Percentiles rank a stretch among this genome's conserved stretches.
phyloP scores from a whole-genome alignment of 2,888 invertebrate genomes.

The Neocrepidodera transversa region DNA sequence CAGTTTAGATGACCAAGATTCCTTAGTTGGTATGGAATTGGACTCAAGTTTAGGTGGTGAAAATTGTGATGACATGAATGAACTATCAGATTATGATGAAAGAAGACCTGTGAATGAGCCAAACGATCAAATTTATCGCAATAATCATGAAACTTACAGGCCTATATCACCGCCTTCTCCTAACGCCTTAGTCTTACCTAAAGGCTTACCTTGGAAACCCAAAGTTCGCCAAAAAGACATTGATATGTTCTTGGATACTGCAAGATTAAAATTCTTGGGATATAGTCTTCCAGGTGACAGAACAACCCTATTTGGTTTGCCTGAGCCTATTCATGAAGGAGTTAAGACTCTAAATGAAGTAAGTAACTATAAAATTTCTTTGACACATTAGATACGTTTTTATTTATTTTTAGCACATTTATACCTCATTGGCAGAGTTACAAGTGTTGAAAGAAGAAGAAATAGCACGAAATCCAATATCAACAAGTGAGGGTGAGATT shows the following conservation, averaged over 20 bases:
- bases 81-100: slow-evolving; percentile 65
- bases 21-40: slow-evolving; percentile 69
- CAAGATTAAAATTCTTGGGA: slow-evolving; percentile 94
- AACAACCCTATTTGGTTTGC: slow-evolving; percentile 90
- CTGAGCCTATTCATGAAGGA: slow-evolving; percentile 96
- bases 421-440: slow-evolving; percentile 89
- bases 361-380: slow-evolving; percentile 28
- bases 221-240: slow-evolving; percentile 97
- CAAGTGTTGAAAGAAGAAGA: slow-evolving; percentile 93
- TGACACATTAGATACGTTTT: neutral
- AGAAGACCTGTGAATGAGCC: slow-evolving; percentile 60
- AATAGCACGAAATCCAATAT: slow-evolving; percentile 89
- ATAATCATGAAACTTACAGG: slow-evolving; percentile 49
- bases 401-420: slow-evolving; percentile 76
- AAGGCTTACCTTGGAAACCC: slow-evolving; percentile 91
- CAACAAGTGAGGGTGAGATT: slow-evolving; percentile 82
- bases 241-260: slow-evolving; percentile 89
- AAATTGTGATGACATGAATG: slow-evolving; percentile 54
- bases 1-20: slow-evolving; percentile 82
- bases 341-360: slow-evolving; percentile 85
- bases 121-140: slow-evolving; percentile 51
- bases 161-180: slow-evolving; percentile 47
- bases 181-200: slow-evolving; percentile 41
- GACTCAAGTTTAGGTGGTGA: slow-evolving; percentile 65
- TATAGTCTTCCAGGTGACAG: slow-evolving; percentile 88